phyloP scores from a whole-genome alignment of 2,888 invertebrate species.

The Apamea anceps region DNA sequence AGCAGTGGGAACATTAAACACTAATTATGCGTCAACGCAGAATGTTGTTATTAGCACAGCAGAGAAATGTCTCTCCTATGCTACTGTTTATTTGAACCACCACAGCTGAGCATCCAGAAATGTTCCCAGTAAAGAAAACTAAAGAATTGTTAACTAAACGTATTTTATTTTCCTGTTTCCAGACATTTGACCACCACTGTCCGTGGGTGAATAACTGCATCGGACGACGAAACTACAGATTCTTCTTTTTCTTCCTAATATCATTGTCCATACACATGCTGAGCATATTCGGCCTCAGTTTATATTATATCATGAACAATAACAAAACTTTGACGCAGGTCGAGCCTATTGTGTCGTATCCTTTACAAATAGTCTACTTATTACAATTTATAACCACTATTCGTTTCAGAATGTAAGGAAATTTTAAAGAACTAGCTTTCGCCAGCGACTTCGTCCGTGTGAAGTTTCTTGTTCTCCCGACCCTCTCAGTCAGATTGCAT shows the following conservation, averaged over 20 bases:
- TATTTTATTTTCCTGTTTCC: constrained; percentile 79
- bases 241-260: constrained; percentile 99
- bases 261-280: constrained; percentile 99
- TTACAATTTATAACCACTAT: not conserved
- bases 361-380: constrained; percentile 83
- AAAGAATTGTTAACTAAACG: not conserved
- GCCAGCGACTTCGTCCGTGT: too few species aligned
- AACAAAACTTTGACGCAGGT: constrained; percentile 95
- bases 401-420: not conserved
- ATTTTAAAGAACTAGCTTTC: too few species aligned
- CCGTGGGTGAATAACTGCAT: constrained; percentile 99
- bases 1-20: too few species aligned
- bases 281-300: constrained; percentile 98
- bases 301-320: constrained; percentile 97
- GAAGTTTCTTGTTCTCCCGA: too few species aligned
- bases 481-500: too few species aligned
- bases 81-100: not conserved
- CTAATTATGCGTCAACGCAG: not conserved
- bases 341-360: constrained; percentile 96
- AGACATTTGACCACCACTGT: constrained; percentile 99
- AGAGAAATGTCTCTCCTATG: not conserved
- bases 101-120: not conserved
- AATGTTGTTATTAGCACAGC: not conserved
- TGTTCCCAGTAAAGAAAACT: not conserved
- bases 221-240: constrained; percentile 98